phyloP scores from a whole-genome alignment of 2,888 invertebrate species.

The Ophioninae sp. region DNA sequence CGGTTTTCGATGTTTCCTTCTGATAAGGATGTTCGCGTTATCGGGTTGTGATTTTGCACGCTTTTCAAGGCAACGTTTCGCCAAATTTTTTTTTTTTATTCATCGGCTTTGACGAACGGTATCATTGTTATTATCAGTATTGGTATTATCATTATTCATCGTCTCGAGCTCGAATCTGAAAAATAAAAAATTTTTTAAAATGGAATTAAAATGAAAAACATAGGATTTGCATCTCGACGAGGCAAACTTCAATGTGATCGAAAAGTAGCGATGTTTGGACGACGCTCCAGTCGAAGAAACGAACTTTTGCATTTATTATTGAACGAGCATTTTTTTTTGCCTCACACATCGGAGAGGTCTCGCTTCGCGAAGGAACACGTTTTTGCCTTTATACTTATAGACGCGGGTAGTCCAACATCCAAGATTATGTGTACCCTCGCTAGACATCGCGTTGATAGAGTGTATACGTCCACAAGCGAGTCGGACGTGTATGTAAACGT shows the following conservation, averaged over 20 bases:
- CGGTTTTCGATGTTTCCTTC: not conserved
- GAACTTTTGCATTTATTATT: not conserved
- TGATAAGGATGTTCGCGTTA: not conserved
- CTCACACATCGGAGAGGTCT: not conserved
- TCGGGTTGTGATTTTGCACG: too few species aligned
- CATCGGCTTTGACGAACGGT: too few species aligned
- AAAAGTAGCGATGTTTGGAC: not conserved
- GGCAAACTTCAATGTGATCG: too few species aligned
- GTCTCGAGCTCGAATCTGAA: too few species aligned
- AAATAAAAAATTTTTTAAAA: too few species aligned
- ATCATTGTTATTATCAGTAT: too few species aligned
- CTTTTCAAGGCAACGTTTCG: too few species aligned
- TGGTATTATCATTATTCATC: too few species aligned
- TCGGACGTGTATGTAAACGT: not conserved
- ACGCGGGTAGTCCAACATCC: not conserved
- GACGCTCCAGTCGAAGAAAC: not conserved
- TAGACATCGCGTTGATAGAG: not conserved
- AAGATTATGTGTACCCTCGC: conserved; percentile 12
- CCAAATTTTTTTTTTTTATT: too few species aligned
- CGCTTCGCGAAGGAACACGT: not conserved
- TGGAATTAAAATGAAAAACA: too few species aligned
- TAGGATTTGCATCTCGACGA: too few species aligned
- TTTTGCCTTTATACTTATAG: not conserved
- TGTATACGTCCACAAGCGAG: not conserved
- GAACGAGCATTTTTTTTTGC: not conserved